These are phyloP conservation scores for Lumbricus terrestris DNA, from an alignment of 2,888 invertebrate species.

Conservation along the genomic window DNA sequence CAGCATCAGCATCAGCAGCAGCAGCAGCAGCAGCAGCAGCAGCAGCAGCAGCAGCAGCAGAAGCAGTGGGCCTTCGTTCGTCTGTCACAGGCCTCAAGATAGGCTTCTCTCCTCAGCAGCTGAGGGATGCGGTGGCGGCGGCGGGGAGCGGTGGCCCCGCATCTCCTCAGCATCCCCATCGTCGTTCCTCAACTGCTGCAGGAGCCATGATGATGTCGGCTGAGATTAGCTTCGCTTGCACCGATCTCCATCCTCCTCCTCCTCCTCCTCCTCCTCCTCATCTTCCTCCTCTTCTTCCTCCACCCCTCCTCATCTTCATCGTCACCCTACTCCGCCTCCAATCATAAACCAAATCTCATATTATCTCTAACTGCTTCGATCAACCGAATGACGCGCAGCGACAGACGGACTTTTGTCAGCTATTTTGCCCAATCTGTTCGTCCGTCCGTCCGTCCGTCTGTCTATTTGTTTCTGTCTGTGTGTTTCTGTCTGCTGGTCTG, in stretches of 20 bases:
- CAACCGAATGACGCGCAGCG: not conserved
- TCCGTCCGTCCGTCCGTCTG: not conserved
- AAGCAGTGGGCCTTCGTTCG: not conserved
- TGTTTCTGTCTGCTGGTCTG: not conserved
- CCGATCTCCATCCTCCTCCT: too few species aligned
- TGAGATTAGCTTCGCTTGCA: not conserved
- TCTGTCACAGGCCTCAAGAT: not conserved
- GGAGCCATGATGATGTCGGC: too few species aligned
- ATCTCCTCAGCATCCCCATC: not conserved
- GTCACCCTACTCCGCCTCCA: too few species aligned
- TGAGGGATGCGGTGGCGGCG: too few species aligned
- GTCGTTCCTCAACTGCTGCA: too few species aligned
- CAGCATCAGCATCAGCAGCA: not conserved
- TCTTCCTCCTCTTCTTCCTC: too few species aligned
- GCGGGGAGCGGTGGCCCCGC: too few species aligned
- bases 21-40: not conserved
- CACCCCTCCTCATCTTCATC: too few species aligned
- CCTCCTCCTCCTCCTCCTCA: too few species aligned
- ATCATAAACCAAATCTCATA: not conserved
- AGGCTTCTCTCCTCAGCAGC: too few species aligned
- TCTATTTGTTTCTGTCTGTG: not conserved
- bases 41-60: not conserved
- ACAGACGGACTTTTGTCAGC: not conserved
- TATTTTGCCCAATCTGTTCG: not conserved
- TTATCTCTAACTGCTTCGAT: constrained; percentile 3